These are phyloP conservation scores for Tortrix viridana DNA, from an alignment of 2,888 invertebrate genomes.

Conservation along the genomic window DNA sequence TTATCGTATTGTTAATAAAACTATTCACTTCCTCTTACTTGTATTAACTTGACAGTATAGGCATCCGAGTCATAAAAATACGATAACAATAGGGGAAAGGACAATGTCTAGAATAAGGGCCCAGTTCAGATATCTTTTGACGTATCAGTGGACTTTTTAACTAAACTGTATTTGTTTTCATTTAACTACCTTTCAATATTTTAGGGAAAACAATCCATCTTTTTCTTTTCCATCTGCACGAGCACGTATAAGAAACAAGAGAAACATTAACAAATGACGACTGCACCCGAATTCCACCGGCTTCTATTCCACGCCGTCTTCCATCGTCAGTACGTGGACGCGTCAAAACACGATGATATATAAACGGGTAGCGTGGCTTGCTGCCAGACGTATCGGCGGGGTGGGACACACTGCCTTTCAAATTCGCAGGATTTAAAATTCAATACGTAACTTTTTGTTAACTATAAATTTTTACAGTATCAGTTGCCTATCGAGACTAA, in stretches of 20 bases:
- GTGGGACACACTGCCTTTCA: conserved; percentile 50
- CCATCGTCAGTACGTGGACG: conserved; percentile 59
- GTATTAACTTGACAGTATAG: no score
- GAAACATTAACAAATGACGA: conserved; percentile 28
- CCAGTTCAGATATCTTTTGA: no score
- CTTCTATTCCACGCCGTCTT: conserved; percentile 19
- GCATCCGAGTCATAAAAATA: no score
- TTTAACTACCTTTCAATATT: background rate
- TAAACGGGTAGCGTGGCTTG: conserved; percentile 70
- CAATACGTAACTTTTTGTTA: no score
- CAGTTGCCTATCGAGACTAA: no score
- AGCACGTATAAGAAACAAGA: conserved; percentile 3
- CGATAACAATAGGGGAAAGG: no score
- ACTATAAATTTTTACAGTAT: no score
- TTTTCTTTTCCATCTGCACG: background rate
- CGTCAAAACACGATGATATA: conserved; percentile 80
- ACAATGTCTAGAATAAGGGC: no score
- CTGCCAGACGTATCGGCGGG: conserved; percentile 67
- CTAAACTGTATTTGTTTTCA: background rate
- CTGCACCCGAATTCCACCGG: conserved; percentile 1
- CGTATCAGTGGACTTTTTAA: no score
- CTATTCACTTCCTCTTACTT: no score
- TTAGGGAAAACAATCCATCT: background rate
- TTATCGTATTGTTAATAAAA: no score
- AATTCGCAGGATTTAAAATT: conserved; percentile 25